Base-by-base conservation (phyloP, 2,113 vertebrate genomes). In the Saccopteryx bilineata region DNA sequence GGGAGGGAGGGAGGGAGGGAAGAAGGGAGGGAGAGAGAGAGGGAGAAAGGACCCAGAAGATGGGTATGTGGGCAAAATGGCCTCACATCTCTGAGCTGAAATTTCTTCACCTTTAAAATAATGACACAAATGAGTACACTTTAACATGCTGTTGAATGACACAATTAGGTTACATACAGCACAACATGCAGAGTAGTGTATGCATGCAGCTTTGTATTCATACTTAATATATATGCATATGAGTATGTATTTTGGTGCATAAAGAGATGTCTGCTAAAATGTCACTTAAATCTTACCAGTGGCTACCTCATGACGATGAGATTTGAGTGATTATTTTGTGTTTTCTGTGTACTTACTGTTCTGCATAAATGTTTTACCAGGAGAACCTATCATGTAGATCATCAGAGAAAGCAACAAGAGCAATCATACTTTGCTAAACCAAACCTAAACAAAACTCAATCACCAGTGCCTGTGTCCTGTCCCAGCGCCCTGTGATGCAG, bases 41-140 rank as follows among this genome's bases (percentile, higher is more conserved):
- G 4, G 2, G 28, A 50, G 14, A 78, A 3, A 79, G n/a, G 65
- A 26, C 21, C 33, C 46, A 15, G 39, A 84, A 21, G 33, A 14
- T 19, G 12, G 56, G 15, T 11, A n/a, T 11, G 33, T 68, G 76
- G 72, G n/a, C 60, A 56, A 87, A 71, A 71, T 7, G 39, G 31
- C 39, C 84, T 93, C 23, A 14, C 19, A 31, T 74, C 48, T 76
- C 80, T 82, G 80, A 90, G 76, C 80, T 85, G 90, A 96, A 88
- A 80, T 85, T 52, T 72, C 63, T 81, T 81, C 71, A 54, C 81
- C 33, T 97, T 90, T 78, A 65, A 88, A 95, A 61, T 69, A 76
- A 82, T 54, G 85, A 85, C 28, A 65, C 31, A 81, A 88, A 69
- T 15, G 76, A 92, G 81, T 81, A 33, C 21, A 19, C 48, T 80